Conservation (phyloP, 2,888 invertebrate species). For the Lepidochrysops patricia region DNA sequence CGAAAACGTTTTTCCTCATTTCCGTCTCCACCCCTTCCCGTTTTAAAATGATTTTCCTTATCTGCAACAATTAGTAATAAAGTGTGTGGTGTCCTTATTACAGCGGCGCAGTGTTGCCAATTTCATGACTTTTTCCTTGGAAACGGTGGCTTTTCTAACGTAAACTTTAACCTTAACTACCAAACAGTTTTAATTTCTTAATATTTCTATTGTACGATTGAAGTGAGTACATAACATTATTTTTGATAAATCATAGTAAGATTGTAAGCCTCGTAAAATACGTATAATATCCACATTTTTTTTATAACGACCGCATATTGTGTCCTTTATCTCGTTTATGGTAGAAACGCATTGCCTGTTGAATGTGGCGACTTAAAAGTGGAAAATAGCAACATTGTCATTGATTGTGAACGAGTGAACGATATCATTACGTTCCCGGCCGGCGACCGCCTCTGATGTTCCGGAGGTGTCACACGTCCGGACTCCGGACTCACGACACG, state of each 20-base stretch:
- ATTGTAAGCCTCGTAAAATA: too few relatives aligned
- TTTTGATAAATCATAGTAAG: too few relatives aligned
- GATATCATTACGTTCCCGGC: neutral
- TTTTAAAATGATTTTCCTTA: neutral
- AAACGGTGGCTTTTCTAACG: neutral
- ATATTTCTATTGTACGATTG: too few relatives aligned
- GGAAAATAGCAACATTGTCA: neutral
- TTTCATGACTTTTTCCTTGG: neutral
- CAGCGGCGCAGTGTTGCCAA: neutral
- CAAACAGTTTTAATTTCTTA: too few relatives aligned
- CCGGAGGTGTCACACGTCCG: neutral
- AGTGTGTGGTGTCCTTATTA: neutral
- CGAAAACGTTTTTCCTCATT: neutral
- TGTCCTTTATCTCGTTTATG: too few relatives aligned
- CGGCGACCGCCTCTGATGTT: neutral
- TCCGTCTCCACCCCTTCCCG: constrained; percentile 1
- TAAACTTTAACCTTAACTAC: too few relatives aligned
- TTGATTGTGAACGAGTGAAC: too few relatives aligned
- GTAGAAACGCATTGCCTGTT: neutral
- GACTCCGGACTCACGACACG: neutral
- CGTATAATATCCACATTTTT: too few relatives aligned
- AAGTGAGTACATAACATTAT: too few relatives aligned
- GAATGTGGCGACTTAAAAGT: neutral
- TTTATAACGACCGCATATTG: too few relatives aligned
- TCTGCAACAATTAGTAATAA: constrained; percentile 5